Conservation (phyloP, 2,797 vertebrate species). For the Chaetophractus vellerosus region DNA sequence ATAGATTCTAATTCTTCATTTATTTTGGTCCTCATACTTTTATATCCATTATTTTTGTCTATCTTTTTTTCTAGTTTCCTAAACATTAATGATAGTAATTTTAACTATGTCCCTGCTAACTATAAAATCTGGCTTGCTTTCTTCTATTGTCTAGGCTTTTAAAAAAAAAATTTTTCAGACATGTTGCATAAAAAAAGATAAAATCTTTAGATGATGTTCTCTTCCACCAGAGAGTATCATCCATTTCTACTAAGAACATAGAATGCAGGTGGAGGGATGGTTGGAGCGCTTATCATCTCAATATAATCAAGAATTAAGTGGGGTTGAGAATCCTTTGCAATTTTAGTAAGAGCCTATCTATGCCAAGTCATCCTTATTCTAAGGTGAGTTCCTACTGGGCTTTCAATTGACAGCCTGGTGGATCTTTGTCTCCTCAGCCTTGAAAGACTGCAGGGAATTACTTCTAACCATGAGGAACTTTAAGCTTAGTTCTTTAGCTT, state of each 20-base stretch:
- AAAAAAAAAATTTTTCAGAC: background rate
- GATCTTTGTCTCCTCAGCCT: background rate
- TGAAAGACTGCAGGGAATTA: background rate
- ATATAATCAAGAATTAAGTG: background rate
- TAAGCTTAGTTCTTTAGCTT: background rate
- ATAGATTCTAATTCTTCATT: background rate
- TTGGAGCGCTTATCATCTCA: background rate
- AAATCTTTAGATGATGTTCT: background rate
- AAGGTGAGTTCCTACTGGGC: background rate
- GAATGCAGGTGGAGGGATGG: background rate
- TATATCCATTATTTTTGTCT: background rate
- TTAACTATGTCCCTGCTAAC: background rate
- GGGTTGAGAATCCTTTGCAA: background rate
- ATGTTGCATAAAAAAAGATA: background rate
- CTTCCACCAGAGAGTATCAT: background rate
- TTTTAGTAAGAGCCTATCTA: background rate
- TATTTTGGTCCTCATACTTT: background rate
- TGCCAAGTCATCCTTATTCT: background rate
- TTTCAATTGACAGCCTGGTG: background rate
- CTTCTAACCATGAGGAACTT: background rate
- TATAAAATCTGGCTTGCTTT: conserved; percentile 49
- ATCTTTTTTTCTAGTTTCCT: background rate
- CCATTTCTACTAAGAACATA: background rate
- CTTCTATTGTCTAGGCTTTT: conserved; percentile 1
- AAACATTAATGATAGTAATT: background rate